phyloP scores from a whole-genome alignment of 2,113 vertebrate genomes.

The Tursiops truncatus region DNA sequence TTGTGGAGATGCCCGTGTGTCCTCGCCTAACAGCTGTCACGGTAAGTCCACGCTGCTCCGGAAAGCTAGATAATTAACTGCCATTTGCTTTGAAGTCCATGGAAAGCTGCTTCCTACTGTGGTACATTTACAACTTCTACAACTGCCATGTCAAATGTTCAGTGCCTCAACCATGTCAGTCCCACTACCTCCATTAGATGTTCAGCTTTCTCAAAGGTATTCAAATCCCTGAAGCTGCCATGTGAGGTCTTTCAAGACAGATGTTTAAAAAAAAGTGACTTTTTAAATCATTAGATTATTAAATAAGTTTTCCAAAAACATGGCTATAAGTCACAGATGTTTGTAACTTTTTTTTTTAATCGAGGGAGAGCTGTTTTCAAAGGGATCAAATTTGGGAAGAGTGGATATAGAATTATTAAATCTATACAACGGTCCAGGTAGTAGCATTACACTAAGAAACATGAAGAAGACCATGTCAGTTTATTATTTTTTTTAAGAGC shows the following conservation, averaged over 20 bases:
- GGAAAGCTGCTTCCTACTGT: conserved; percentile 61
- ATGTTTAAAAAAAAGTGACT: conserved; percentile 44
- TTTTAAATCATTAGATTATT: conserved; percentile 50
- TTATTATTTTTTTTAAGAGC: not conserved
- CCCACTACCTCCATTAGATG: not conserved
- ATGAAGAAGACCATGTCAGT: not conserved
- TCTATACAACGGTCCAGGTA: not conserved
- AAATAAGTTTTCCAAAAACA: conserved; percentile 49
- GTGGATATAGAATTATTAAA: not conserved
- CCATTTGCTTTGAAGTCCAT: conserved; percentile 59
- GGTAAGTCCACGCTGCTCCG: not conserved
- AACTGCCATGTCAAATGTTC: not conserved
- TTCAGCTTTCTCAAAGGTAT: conserved; percentile 44
- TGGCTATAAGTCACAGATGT: not conserved
- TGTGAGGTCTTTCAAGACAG: conserved; percentile 47
- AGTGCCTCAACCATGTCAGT: not conserved
- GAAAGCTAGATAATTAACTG: conserved; percentile 50
- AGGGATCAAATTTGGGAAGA: not conserved
- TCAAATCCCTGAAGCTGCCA: conserved; percentile 46
- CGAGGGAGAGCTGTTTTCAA: not conserved
- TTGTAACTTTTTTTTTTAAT: not conserved
- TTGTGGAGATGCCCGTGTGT: conserved; percentile 16
- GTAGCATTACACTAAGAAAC: not conserved
- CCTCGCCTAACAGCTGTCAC: conserved; percentile 59
- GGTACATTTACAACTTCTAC: conserved; percentile 40